Base-by-base conservation (phyloP, 1,140 invertebrate genomes). In the Papilio glaucus region DNA sequence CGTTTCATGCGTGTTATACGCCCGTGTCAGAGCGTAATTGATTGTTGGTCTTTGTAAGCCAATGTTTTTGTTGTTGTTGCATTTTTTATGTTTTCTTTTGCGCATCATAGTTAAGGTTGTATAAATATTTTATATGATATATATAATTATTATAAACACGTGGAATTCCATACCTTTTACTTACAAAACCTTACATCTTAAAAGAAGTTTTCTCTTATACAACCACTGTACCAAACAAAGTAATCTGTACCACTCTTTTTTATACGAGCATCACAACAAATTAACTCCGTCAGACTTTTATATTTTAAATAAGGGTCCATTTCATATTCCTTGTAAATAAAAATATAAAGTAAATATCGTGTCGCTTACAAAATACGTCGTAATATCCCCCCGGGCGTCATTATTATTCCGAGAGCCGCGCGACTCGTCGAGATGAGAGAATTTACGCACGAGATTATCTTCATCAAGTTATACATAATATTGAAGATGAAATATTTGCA, bases 381-480 rank as follows among this genome's bases (percentile, higher is more conserved):
- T 33, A 62, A 62, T 62, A 62, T 15, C n/a, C 60, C 60, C 60
- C 60, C 24, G 12, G 29, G n/a, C 1, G 29, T 37, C 24, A 15
- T 62, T 62, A 62, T 62, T 62, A 62, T 62, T 62, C 60, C 8
- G 60, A 62, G 60, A 37, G 60, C 15, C 13, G 26, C 37, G 4
- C 60, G 24, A 37, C 60, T 62, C 33, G 53, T 26, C 10, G n/a
- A 62, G 26, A 62, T 62, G 60, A 13, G 29, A 62, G 29, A 37
- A 62, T 62, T 62, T 62, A 62, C 60, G 60, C 26, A 62, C 12
- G 29, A 62, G 60, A 62, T 62, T 62, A 62, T 62, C 26, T 62
- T 62, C 60, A 62, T 62, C n/a, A 62, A 62, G 13, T 62, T n/a
- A 12, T 33, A 62, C n/a, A 37, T n/a, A n/a, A 6, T 15, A 62